Conservation (phyloP, 2,888 invertebrate species). For the Conops quadrifasciatus region DNA sequence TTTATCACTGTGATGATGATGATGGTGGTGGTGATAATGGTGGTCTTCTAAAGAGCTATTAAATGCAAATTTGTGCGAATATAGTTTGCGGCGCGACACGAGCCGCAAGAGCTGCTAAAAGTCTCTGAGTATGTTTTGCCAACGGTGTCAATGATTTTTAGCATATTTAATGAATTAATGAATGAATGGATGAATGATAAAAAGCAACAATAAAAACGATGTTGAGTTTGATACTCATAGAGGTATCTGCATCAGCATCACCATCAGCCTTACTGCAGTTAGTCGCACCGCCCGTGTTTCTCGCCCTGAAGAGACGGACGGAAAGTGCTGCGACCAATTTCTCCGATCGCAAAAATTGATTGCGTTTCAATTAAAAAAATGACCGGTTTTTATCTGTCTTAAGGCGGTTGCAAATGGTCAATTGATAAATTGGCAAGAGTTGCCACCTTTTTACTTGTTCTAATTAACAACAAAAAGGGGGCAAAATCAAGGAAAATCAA, state of each 20-base stretch:
- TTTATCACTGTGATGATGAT: background rate
- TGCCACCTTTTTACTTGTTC: too few species aligned
- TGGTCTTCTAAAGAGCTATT: slow-evolving; percentile 19
- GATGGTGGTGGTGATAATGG: slow-evolving; percentile 17
- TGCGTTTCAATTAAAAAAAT: slow-evolving; percentile 14
- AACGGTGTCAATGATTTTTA: slow-evolving; percentile 20
- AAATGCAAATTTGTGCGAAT: slow-evolving; percentile 27
- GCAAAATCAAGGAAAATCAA: too few species aligned
- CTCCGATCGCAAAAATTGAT: slow-evolving; percentile 7
- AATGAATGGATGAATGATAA: background rate
- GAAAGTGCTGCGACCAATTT: slow-evolving; percentile 9
- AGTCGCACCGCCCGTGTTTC: too few species aligned
- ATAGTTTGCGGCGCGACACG: background rate
- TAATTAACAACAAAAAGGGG: too few species aligned
- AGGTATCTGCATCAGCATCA: background rate
- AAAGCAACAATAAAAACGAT: too few species aligned
- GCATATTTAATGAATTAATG: slow-evolving; percentile 20
- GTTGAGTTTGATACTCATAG: too few species aligned
- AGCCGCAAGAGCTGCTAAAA: background rate
- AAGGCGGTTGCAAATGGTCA: too few species aligned
- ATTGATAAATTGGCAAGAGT: too few species aligned
- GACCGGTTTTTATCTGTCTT: background rate
- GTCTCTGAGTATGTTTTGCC: background rate
- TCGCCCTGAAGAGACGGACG: too few species aligned
- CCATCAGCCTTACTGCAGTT: too few species aligned